These are phyloP conservation scores for Lagorchestes hirsutus DNA, from an alignment of 2,797 vertebrate genomes.

Conservation along the genomic window DNA sequence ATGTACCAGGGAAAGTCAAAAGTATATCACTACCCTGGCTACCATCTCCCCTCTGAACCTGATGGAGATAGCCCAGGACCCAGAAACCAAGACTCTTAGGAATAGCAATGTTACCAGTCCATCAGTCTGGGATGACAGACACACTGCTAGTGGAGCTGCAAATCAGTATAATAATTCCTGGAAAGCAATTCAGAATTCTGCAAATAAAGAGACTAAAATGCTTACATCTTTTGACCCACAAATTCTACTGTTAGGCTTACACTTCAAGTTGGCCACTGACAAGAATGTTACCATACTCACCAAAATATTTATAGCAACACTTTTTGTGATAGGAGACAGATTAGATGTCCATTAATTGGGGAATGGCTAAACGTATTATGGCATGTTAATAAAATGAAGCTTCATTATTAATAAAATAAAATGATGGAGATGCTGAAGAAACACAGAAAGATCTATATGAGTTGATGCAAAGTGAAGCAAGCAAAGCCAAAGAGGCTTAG, in stretches of 20 bases:
- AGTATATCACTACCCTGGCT: not conserved
- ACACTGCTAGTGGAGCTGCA: not conserved
- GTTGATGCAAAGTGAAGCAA: not conserved
- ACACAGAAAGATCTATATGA: not conserved
- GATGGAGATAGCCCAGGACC: not conserved
- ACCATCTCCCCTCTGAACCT: not conserved
- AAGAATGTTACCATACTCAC: not conserved
- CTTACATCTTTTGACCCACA: slow-evolving; percentile 19
- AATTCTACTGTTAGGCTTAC: slow-evolving; percentile 27
- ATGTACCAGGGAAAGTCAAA: not conserved
- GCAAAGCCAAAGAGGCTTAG: not conserved
- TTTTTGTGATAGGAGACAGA: not conserved
- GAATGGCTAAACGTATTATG: not conserved
- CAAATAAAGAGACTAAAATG: slow-evolving; percentile 28
- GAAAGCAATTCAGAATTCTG: not conserved
- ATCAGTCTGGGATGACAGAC: not conserved
- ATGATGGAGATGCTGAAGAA: not conserved
- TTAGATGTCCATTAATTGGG: slow-evolving; percentile 1
- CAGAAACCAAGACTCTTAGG: not conserved
- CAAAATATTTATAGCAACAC: slow-evolving; percentile 1
- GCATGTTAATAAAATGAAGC: not conserved
- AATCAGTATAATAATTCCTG: not conserved
- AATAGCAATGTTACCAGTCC: not conserved
- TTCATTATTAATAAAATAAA: too few species aligned
- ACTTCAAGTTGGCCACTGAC: not conserved